These are phyloP conservation scores for Ctenosaura bakeri DNA, from an alignment of 2,797 vertebrate genomes.

Conservation along the genomic window DNA sequence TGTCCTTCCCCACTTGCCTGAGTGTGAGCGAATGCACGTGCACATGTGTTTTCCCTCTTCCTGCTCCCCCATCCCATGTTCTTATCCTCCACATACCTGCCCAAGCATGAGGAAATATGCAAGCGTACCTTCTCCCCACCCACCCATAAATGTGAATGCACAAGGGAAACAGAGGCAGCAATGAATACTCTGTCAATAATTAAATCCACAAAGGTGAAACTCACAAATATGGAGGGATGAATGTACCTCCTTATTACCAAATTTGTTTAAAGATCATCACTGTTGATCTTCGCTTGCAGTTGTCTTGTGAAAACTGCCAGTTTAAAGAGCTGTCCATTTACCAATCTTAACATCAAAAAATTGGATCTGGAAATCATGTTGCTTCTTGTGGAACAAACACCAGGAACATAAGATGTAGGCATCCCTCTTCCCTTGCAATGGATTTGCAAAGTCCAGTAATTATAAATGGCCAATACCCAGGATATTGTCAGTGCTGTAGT, in stretches of 20 bases:
- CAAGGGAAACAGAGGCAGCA: too few species aligned
- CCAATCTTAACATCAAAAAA: background rate
- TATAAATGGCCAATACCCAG: slow-evolving; percentile 23
- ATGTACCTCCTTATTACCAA: background rate
- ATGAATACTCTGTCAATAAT: too few species aligned
- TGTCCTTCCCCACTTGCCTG: too few species aligned
- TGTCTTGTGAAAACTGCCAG: background rate
- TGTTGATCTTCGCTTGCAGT: background rate
- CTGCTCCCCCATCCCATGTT: too few species aligned
- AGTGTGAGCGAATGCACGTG: too few species aligned
- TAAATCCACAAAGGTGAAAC: too few species aligned
- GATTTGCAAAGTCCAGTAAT: background rate
- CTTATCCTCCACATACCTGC: too few species aligned
- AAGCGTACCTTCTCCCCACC: too few species aligned
- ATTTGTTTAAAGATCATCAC: background rate
- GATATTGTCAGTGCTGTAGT: background rate
- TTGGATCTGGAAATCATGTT: background rate
- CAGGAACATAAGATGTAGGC: background rate
- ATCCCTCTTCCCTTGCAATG: background rate
- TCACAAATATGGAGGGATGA: too few species aligned
- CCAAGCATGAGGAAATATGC: too few species aligned
- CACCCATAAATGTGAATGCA: too few species aligned
- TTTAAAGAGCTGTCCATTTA: background rate
- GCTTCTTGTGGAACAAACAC: background rate
- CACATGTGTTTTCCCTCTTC: too few species aligned